Evolutionary conservation across 1,140 invertebrate species (phyloP), one percentile per base, ranked within the genome.

Genomic region (Drosophila melanica): DNA sequence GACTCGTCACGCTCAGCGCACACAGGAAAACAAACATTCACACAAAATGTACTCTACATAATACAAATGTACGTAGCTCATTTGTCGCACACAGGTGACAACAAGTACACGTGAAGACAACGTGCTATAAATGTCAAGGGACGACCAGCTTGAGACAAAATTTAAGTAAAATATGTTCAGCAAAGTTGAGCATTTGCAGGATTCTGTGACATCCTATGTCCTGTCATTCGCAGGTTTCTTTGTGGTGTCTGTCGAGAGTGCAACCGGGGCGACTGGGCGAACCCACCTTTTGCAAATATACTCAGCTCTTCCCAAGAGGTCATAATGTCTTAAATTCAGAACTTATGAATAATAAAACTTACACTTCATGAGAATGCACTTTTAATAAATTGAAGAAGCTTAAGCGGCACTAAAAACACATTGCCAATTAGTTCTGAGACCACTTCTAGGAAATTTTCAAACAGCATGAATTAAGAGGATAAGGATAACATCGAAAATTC

Each of bases 61-160:
- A 65, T 53, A 67, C 50, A 66, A 67, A 54, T 58, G 62, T 65
- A 81, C 68, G 60, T 65, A 76, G 79, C 78, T 74, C 71, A 60
- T 79, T 87, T 87, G 79, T 81, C 82, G 75, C 30, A 70, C 77
- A 73, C 84, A 86, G 72, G 84, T 79, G 72, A 81, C 78, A 87
- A 81, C 69, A 77, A 63, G 68, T 77, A 84, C 72, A 84, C 76
- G 71, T 65, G 57, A 27, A 53, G 58, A 65, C 47, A 68, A 73
- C 73, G 50, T 77, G 66, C 45, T 48, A 70, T 41, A 70, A 69
- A 58, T 69, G 48, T 14, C 66, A 69, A 63, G 66, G 58, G 55
- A 68, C n/a, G 7, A 6, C 9, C 27, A 2, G 45, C 8, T 35
- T 12, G 4, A 6, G 12, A 2, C 16, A n/a, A 33, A 55, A 64